These are phyloP conservation scores for Polypterus senegalus DNA, from an alignment of 2,113 vertebrate species.

Conservation along the genomic window DNA sequence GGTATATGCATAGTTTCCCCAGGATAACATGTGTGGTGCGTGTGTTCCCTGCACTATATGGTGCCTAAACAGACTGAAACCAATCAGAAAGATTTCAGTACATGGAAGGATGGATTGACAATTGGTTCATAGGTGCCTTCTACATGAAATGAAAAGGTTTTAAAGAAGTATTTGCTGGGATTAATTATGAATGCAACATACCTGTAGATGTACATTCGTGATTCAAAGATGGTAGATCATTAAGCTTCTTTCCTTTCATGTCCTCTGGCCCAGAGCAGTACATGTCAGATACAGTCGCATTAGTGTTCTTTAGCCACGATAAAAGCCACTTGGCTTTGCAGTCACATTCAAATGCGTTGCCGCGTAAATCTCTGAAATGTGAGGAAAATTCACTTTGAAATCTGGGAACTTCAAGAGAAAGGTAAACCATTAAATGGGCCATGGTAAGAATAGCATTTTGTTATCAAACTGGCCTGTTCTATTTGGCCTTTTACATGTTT, in stretches of 20 bases:
- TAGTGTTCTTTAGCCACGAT: constrained; percentile 90
- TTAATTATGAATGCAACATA: constrained; percentile 24
- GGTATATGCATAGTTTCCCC: too few relatives aligned
- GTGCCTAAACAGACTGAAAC: too few relatives aligned
- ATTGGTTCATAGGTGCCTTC: not conserved
- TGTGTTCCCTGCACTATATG: too few relatives aligned
- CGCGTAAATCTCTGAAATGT: constrained; percentile 77
- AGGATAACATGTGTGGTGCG: too few relatives aligned
- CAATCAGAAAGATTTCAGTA: not conserved
- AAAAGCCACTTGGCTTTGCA: constrained; percentile 96
- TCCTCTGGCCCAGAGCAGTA: constrained; percentile 78
- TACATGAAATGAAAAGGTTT: not conserved
- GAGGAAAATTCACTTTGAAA: too few relatives aligned
- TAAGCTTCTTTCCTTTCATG: constrained; percentile 86
- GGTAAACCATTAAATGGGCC: too few relatives aligned
- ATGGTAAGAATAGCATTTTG: too few relatives aligned
- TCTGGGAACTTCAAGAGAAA: too few relatives aligned
- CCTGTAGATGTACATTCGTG: constrained; percentile 88
- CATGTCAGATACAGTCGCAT: constrained; percentile 88
- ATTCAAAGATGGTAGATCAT: constrained; percentile 78
- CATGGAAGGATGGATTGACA: not conserved
- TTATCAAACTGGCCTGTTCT: too few relatives aligned
- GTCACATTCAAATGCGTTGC: constrained; percentile 92
- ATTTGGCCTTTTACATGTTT: too few relatives aligned
- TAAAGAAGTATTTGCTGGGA: not conserved